Evolutionary conservation across 2,113 vertebrate species (phyloP).

Genomic region (Cynoglossus semilaevis): DNA sequence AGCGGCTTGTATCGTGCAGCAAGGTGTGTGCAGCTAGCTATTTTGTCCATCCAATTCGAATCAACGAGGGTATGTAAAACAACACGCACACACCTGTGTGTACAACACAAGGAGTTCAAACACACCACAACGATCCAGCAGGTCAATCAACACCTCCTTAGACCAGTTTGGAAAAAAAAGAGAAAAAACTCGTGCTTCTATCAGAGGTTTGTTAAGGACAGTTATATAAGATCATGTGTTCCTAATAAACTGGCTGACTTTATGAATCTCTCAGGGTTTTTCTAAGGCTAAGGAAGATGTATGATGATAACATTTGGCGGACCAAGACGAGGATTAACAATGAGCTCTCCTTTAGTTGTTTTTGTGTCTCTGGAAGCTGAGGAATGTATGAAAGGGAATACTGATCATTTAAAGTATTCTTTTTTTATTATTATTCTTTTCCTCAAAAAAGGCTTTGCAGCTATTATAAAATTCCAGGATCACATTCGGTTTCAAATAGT

Average conservation of each 20-base stretch:
- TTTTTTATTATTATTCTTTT: slow-evolving; percentile 35
- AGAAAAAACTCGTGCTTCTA: neutral
- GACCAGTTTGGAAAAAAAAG: neutral
- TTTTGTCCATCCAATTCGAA: neutral
- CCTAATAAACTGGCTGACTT: neutral
- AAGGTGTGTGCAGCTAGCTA: neutral
- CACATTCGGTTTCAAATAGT: slow-evolving; percentile 60
- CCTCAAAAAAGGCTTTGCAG: slow-evolving; percentile 48
- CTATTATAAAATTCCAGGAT: slow-evolving; percentile 46
- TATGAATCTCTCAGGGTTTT: neutral
- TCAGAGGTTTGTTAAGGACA: neutral
- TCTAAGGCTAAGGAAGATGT: slow-evolving; percentile 26
- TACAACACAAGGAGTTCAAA: neutral
- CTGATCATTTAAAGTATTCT: slow-evolving; percentile 46
- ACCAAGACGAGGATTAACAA: slow-evolving; percentile 24
- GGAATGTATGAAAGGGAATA: slow-evolving; percentile 44
- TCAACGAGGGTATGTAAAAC: no score
- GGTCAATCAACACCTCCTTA: neutral
- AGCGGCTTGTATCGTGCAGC: no score
- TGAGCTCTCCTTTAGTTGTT: slow-evolving; percentile 21
- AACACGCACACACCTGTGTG: neutral
- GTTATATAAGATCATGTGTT: neutral
- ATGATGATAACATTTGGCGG: slow-evolving; percentile 44
- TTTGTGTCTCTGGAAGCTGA: slow-evolving; percentile 44
- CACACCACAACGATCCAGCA: neutral